These are phyloP conservation scores for Theocolax elegans DNA, from an alignment of 1,140 invertebrate genomes.

Conservation along the genomic window DNA sequence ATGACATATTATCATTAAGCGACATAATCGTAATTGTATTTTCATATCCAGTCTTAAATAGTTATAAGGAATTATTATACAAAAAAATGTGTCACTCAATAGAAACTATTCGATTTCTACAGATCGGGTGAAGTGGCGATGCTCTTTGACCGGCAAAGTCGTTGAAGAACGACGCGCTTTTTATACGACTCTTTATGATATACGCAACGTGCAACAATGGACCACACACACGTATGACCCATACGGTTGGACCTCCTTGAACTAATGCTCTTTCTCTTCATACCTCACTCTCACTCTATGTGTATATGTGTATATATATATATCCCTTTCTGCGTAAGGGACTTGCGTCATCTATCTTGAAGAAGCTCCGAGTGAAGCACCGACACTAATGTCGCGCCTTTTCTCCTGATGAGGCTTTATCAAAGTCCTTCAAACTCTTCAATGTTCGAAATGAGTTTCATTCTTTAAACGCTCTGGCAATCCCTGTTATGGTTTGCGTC, in stretches of 20 bases:
- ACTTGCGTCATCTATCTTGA: conserved; percentile 58
- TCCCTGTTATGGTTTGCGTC: conserved; percentile 2
- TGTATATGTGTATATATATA: background rate
- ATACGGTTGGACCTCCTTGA: conserved; percentile 44
- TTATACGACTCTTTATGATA: conserved; percentile 2
- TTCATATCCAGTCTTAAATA: too few species aligned
- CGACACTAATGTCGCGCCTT: conserved; percentile 58
- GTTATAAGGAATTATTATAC: too few species aligned
- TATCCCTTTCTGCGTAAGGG: conserved; percentile 46
- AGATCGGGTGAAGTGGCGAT: too few species aligned
- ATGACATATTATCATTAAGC: too few species aligned
- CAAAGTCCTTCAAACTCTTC: conserved; percentile 40
- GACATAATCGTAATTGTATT: too few species aligned
- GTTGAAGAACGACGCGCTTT: background rate
- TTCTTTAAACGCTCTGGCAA: conserved; percentile 7
- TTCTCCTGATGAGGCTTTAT: conserved; percentile 41
- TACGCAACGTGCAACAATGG: conserved; percentile 49
- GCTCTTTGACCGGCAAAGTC: too few species aligned
- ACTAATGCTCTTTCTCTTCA: conserved; percentile 4
- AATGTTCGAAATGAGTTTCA: conserved; percentile 32
- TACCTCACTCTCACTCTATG: background rate
- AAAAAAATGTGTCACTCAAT: too few species aligned
- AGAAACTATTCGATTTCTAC: too few species aligned
- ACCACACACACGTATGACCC: conserved; percentile 62
- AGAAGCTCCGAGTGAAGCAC: conserved; percentile 54